Base-by-base conservation (phyloP, 2,113 vertebrate genomes). In the Sterrhoptilus dennistouni region DNA sequence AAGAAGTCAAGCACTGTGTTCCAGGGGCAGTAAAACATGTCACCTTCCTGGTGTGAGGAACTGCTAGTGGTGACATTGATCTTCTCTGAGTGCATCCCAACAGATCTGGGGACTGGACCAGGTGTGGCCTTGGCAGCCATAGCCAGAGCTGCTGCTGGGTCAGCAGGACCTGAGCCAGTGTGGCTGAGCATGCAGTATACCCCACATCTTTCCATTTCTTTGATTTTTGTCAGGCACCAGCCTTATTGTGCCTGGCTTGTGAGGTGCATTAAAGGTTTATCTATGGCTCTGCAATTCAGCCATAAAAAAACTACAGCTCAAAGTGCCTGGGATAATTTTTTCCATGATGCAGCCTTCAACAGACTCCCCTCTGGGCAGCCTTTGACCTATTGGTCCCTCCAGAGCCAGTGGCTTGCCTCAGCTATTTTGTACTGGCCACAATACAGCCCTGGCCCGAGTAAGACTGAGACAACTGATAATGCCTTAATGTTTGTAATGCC, bases 141-240 rank as follows among this genome's bases (percentile, higher is more conserved):
- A 1, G 24, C 38, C 47, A 47, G 68, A 54, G 35, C 54, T 57
- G 40, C 79, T 66, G 22, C 50, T 75, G 60, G 33, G 40, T 31
- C 81, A 69, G 61, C 1, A 8, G 53, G 50, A n/a, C n/a, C 23
- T 0, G 1, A 66, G 24, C 9, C 1, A 10, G 29, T 1, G 1
- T 25, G 66, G 42, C 45, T 61, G 40, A 68, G 6, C 3, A 0
- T 27, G 50, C 0, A 3, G 9, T 33, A 31, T 28, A 61, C 42
- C 33, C 29, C 42, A 64, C n/a, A 40, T 22, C 12, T 44, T 36
- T 90, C 42, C 2, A 0, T 71, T 89, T 81, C 77, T 28, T 44
- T 22, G 12, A 6, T 86, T 78, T 83, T 87, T 65, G 91, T 77
- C 33, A 40, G 27, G 54, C 24, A 28, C 19, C 17, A 72, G 23